A percentile compares a stretch with the other conserved stretches of the same genome.
phyloP scores from a whole-genome alignment of 2,797 vertebrate species.

The Malurus leucopterus region DNA sequence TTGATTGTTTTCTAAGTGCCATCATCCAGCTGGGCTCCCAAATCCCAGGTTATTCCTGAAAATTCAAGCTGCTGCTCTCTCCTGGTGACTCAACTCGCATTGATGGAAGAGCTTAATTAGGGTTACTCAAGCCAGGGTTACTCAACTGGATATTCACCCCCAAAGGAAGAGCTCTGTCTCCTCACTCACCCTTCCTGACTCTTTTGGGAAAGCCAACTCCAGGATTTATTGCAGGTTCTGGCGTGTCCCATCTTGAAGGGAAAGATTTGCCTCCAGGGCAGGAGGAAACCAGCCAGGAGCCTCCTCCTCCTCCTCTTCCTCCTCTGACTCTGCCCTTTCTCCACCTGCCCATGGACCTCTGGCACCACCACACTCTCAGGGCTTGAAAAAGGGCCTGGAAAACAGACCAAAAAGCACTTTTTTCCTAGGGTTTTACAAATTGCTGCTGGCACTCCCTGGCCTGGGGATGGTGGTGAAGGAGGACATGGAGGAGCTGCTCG shows the following conservation, averaged over 20 bases:
- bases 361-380: not conserved
- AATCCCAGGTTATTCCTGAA: not conserved
- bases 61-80: not conserved
- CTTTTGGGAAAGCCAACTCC: not conserved
- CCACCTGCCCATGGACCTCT: not conserved
- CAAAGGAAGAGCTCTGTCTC: conserved; percentile 26
- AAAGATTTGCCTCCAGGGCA: conserved; percentile 26
- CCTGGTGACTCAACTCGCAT: not conserved
- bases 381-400: not conserved
- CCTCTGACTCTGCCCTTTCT: not conserved
- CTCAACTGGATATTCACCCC: conserved; percentile 22
- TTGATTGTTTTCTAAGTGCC: not conserved
- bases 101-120: not conserved
- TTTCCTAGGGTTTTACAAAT: not conserved
- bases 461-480: not conserved
- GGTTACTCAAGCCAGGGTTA: conserved; percentile 37
- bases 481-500: not conserved
- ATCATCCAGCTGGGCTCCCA: not conserved
- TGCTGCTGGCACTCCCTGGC: not conserved
- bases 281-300: not conserved
- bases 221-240: not conserved
- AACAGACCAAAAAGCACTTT: not conserved
- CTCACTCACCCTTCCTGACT: not conserved
- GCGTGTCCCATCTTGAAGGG: not conserved
- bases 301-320: conserved; percentile 11